Evolutionary conservation across 2,113 vertebrate genomes (phyloP).

Genomic region (Ptychochromis oligacanthus): DNA sequence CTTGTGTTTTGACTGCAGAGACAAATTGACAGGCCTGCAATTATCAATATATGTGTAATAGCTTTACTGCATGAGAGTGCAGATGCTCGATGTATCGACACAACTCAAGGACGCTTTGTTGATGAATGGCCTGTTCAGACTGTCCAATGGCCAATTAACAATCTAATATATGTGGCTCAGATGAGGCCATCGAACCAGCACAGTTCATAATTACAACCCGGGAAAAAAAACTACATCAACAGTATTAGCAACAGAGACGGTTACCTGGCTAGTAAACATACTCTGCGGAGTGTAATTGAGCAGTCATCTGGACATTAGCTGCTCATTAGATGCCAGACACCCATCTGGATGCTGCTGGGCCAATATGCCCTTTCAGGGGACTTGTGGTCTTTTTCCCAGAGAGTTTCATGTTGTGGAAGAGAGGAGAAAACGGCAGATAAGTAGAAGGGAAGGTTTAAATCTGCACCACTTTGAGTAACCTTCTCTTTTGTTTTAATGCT

Average conservation of each 20-base stretch:
- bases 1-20: slow-evolving; percentile 8
- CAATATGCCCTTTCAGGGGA: slow-evolving; percentile 30
- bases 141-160: slow-evolving; percentile 68
- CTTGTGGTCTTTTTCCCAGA: not conserved
- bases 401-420: not conserved
- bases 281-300: slow-evolving; percentile 50
- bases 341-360: slow-evolving; percentile 51
- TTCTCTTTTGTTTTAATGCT: slow-evolving; percentile 20
- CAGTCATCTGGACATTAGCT: slow-evolving; percentile 63
- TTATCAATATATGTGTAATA: slow-evolving; percentile 16
- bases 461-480: not conserved
- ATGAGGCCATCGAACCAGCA: slow-evolving; percentile 53
- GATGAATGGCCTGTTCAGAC: slow-evolving; percentile 63
- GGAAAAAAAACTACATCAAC: slow-evolving; percentile 41
- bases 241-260: slow-evolving; percentile 6
- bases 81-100: slow-evolving; percentile 41
- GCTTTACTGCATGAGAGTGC: slow-evolving; percentile 2
- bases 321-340: slow-evolving; percentile 47
- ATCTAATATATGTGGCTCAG: slow-evolving; percentile 62
- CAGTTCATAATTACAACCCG: slow-evolving; percentile 59
- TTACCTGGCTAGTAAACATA: slow-evolving; percentile 43
- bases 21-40: slow-evolving; percentile 1
- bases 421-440: not conserved
- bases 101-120: slow-evolving; percentile 46
- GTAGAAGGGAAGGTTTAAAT: slow-evolving; percentile 4